Percentiles rank a stretch among this genome's conserved stretches.
These are phyloP conservation scores for Hydrochoerus hydrochaeris DNA, from an alignment of 2,113 vertebrate genomes.

Conservation along the genomic window DNA sequence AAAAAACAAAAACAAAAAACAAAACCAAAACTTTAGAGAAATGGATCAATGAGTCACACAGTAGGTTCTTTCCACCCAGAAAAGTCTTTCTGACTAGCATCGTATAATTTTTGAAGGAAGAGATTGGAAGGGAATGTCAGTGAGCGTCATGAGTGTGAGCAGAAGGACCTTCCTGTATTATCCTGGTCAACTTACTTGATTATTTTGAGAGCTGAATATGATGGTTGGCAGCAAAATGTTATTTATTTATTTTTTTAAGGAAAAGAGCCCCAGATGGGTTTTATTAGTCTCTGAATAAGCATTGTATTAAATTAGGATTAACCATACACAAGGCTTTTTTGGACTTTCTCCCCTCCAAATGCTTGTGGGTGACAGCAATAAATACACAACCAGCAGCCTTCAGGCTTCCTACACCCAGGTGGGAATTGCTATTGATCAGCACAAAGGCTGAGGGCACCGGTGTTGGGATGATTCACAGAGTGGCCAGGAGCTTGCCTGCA, in stretches of 20 bases:
- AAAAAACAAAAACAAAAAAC: too few species aligned
- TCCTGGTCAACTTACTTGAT: background rate
- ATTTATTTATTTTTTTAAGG: background rate
- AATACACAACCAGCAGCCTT: background rate
- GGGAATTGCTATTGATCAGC: background rate
- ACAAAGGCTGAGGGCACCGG: background rate
- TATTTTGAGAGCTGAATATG: background rate
- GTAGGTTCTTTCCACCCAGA: background rate
- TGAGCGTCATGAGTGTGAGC: too few species aligned
- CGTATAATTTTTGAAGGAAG: background rate
- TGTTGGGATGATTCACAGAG: background rate
- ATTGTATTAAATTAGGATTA: background rate
- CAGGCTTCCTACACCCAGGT: background rate
- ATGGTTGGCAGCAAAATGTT: background rate
- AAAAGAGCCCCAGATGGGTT: background rate
- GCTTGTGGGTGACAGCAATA: background rate
- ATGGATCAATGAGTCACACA: background rate
- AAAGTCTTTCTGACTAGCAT: background rate
- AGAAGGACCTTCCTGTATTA: background rate
- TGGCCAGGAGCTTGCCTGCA: background rate
- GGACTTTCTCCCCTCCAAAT: background rate
- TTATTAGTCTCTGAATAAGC: background rate
- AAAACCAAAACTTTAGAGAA: slow-evolving; percentile 41
- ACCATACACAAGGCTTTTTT: background rate
- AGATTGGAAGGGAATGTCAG: background rate